Conservation (phyloP, 2,797 vertebrate genomes). For the Threskiornis aethiopicus region DNA sequence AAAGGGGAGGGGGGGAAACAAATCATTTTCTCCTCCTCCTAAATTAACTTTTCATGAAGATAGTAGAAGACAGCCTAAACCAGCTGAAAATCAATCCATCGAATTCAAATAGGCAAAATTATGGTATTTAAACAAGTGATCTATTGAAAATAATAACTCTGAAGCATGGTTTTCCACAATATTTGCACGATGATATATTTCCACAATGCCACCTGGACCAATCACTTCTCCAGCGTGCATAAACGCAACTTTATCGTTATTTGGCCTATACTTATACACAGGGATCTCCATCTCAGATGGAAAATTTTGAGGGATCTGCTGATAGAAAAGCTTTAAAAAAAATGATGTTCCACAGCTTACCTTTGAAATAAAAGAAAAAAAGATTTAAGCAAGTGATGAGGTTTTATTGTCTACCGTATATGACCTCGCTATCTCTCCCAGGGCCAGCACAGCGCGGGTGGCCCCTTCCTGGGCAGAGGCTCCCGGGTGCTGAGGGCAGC, state of each 20-base stretch:
- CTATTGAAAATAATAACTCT: not conserved
- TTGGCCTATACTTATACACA: not conserved
- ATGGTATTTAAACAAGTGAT: not conserved
- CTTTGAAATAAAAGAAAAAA: not conserved
- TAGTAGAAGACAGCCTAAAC: not conserved
- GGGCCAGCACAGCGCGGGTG: not conserved
- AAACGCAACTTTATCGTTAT: not conserved
- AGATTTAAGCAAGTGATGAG: not conserved
- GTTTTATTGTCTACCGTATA: not conserved
- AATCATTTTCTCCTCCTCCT: not conserved
- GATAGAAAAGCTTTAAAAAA: not conserved
- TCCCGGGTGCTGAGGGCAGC: not conserved
- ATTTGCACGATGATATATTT: not conserved
- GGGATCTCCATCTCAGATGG: not conserved
- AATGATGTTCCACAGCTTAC: not conserved
- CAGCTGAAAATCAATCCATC: not conserved
- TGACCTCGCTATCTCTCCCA: not conserved
- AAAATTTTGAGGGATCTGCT: not conserved
- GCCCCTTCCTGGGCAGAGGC: not conserved
- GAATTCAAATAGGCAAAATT: not conserved
- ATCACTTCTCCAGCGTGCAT: not conserved
- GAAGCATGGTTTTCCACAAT: not conserved
- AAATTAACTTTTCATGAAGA: not conserved
- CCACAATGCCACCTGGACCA: not conserved
- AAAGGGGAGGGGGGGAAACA: not conserved